Evolutionary conservation across 2,113 vertebrate genomes (phyloP).

Genomic region (Nothoprocta pentlandii): DNA sequence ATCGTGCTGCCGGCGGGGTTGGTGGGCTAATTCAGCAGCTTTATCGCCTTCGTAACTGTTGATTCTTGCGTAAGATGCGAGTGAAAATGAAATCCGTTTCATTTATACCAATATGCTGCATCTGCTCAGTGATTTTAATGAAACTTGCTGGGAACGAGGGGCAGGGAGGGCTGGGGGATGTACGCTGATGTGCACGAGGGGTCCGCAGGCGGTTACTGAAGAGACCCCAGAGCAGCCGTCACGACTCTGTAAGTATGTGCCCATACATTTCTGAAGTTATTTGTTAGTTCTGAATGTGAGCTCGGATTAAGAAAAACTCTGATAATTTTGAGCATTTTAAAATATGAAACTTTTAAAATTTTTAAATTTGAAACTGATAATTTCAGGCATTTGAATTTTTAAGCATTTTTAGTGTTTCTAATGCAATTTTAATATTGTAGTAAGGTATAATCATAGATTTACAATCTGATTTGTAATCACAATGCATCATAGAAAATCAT

Average conservation of each 20-base stretch:
- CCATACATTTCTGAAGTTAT: background rate
- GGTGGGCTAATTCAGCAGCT: background rate
- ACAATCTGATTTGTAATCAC: background rate
- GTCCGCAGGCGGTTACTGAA: background rate
- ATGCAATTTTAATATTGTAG: background rate
- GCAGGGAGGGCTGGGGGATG: background rate
- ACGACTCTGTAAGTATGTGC: background rate
- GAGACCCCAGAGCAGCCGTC: background rate
- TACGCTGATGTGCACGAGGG: accelerated
- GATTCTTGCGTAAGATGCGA: background rate
- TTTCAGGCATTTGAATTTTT: no score
- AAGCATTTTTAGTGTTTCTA: background rate
- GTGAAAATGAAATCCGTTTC: background rate
- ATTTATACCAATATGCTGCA: background rate
- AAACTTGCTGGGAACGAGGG: background rate
- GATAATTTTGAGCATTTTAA: background rate
- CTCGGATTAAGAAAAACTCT: background rate
- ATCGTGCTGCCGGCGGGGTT: no score
- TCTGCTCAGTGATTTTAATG: background rate
- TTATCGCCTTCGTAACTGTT: background rate
- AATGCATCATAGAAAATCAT: background rate
- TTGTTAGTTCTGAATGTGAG: background rate
- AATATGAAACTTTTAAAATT: no score
- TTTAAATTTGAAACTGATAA: no score
- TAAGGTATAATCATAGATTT: background rate